phyloP scores from a whole-genome alignment of 2,797 vertebrate genomes.

The Agapornis canus region DNA sequence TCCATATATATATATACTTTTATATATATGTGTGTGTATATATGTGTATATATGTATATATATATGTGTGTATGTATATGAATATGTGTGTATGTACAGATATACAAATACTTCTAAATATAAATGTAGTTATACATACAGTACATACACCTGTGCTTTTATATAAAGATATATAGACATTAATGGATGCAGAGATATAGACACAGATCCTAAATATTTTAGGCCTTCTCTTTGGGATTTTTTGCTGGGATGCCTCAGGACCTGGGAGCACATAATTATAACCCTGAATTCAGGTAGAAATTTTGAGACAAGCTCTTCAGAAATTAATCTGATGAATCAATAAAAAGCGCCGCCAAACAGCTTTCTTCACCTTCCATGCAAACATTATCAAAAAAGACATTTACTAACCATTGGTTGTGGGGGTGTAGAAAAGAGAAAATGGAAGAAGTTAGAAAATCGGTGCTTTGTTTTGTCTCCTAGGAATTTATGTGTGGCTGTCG shows the following conservation, averaged over 20 bases:
- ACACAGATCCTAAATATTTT: background rate
- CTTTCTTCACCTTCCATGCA: background rate
- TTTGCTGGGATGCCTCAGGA: background rate
- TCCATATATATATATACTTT: too few species aligned
- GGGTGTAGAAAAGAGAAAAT: background rate
- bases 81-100: background rate
- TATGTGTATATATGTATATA: too few species aligned
- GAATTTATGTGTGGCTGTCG: background rate
- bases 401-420: background rate
- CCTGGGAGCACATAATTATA: background rate
- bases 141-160: background rate
- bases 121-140: background rate
- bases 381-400: background rate
- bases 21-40: too few species aligned
- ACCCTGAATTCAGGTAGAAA: background rate
- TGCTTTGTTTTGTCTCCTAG: background rate
- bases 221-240: background rate
- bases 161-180: accelerated
- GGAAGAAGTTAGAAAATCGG: background rate
- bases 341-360: background rate
- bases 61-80: too few species aligned
- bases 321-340: background rate
- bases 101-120: background rate
- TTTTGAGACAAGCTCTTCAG: conserved; percentile 20
- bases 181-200: background rate